Base-by-base conservation (phyloP, 2,113 vertebrate genomes). In the Mobula hypostoma region DNA sequence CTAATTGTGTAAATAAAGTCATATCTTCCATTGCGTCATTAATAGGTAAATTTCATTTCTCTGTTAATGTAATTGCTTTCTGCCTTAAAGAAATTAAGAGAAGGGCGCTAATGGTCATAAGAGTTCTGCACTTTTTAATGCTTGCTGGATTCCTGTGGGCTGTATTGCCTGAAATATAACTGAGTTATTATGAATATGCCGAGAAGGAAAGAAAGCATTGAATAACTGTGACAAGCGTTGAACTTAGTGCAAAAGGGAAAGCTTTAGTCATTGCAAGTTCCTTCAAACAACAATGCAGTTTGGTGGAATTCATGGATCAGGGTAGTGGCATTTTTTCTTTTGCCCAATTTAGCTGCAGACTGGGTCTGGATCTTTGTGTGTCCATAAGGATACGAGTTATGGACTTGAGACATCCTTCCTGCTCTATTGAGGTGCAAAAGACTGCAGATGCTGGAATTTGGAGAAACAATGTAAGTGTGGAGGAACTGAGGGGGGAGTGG, bases 61-160 rank as follows among this genome's bases (percentile, higher is more conserved):
- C 15, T 63, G 6, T 68, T 66, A 32, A 90, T 66, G 85, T 68
- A 90, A 90, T 90, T 90, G 85, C 85, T 90, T 90, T 90, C 61
- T 32, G 29, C 61, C 63, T 66, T 15, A 66, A 90, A 90, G 85
- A n/a, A 66, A 90, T 90, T 68, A 15, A 11, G 61, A 27, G 29
- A 90, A 90, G 85, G 85, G n/a, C 66, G 29, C 63, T 88, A 66
- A 66, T 32, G 7, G 85, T 17, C 85, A 63, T 88, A 63, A 32
- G 85, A 0, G 12, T 32, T 90, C 1, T 90, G 61, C 17, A n/a
- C 29, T 90, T 63, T 29, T 63, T n/a, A 79, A 78, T 88, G 24
- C 14, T 66, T 32, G 29, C 32, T 85, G 82, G 82, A 58, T 85
- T 79, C 77, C 77, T 29, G 21, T 5, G 0, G 48, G 82, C 24